Base-by-base conservation (phyloP, 2,888 invertebrate genomes). In the Campoplex nolae region DNA sequence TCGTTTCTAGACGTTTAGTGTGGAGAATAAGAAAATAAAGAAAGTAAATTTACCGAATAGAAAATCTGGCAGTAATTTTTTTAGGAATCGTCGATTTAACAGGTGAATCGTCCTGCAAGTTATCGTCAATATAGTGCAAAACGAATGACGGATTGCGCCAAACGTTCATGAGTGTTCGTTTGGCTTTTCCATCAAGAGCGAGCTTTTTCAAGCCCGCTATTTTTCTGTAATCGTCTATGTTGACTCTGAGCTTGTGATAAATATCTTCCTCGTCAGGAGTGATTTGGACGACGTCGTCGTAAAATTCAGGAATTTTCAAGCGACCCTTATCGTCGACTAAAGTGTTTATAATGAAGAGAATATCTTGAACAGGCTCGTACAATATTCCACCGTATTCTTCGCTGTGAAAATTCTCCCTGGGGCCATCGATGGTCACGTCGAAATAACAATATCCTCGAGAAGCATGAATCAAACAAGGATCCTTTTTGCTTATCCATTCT, bases 201-300 rank as follows among this genome's bases (percentile, higher is more conserved):
- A 91, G 88, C 23, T 79, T 88, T 0, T 84, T 79, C 16, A 90
- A 84, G 1, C 88, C 85, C 11, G 89, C 88, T 28, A 73, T 86
- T n/a, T 71, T 80, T 73, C 86, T 83, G 35, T 89, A 91, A 48
- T 90, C 90, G 8, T 88, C 84, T 38, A 86, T 75, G 16, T 89
- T 82, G 13, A 89, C 48, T 75, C 88, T 89, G 6, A 91, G 86
- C 38, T 87, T 88, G 18, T 83, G 83, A 84, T 95, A 95, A 68
- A 94, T 88, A 32, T 92, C 92, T 87, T 95, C 95, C 89, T 95
- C 95, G 74, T 95, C 95, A 0, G 95, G 95, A 6, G 95, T 95
- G 1, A 95, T 94, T 89, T 93, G 94, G 48, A 92, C 91, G 3
- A 95, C 94, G 75, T 92, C 91, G 38, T 95, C 93, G 76, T 93